phyloP scores from a whole-genome alignment of 64 coral and sea anemone genomes.

The Actinia equina region DNA sequence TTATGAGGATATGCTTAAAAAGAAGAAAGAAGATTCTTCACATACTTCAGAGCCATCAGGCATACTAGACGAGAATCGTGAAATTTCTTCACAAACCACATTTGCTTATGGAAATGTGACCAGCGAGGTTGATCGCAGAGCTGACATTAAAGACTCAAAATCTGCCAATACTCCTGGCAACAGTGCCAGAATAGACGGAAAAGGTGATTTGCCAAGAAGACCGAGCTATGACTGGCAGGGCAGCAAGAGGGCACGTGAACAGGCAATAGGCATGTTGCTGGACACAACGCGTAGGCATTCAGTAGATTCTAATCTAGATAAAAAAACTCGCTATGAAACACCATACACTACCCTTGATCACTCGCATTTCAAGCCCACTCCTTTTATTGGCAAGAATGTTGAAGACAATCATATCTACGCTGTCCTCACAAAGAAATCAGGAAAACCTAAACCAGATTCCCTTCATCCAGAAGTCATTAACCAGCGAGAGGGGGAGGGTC shows the following conservation, averaged over 20 bases:
- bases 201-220: background rate
- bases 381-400: background rate
- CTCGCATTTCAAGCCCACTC: background rate
- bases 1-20: background rate
- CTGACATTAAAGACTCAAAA: background rate
- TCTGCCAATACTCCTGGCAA: background rate
- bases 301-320: background rate
- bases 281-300: background rate
- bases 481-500: background rate
- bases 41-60: background rate
- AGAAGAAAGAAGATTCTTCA: background rate
- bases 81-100: background rate
- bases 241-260: background rate
- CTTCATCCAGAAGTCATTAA: background rate
- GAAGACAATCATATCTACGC: background rate
- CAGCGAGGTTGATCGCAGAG: too few relatives aligned
- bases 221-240: background rate
- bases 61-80: background rate
- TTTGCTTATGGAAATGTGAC: background rate
- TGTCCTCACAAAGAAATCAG: background rate
- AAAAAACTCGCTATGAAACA: background rate
- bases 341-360: conserved; percentile 3
- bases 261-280: background rate
- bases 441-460: background rate
- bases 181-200: background rate